Conservation (phyloP, 2,797 vertebrate species). For the Acropternis orthonyx region DNA sequence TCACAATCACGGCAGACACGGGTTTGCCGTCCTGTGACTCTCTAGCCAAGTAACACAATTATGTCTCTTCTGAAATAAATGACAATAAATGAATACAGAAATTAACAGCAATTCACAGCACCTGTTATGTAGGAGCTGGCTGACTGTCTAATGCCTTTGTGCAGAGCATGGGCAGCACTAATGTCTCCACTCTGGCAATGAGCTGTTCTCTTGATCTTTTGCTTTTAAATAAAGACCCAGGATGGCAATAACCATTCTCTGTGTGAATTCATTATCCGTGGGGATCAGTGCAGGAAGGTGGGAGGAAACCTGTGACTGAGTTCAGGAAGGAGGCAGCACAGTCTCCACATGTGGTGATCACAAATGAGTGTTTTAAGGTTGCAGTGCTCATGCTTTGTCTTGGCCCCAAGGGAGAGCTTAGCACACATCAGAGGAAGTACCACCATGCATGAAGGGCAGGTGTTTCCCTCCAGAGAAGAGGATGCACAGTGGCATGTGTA, state of each 20-base stretch:
- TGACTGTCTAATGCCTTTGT: background rate
- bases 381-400: accelerated
- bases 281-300: background rate
- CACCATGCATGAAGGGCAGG: background rate
- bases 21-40: background rate
- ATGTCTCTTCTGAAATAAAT: background rate
- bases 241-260: background rate
- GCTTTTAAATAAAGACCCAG: background rate
- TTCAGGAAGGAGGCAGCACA: background rate
- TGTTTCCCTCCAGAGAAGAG: background rate
- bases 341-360: accelerated
- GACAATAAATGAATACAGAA: background rate
- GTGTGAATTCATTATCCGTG: background rate
- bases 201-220: background rate
- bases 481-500: background rate
- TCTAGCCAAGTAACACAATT: background rate
- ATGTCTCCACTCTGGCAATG: background rate
- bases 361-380: background rate
- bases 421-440: background rate
- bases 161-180: background rate
- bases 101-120: background rate
- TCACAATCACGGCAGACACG: accelerated
- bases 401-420: background rate
- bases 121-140: background rate
- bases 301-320: background rate